These are phyloP conservation scores for Thaleichthys pacificus DNA, from an alignment of 2,797 vertebrate species.

Conservation along the genomic window DNA sequence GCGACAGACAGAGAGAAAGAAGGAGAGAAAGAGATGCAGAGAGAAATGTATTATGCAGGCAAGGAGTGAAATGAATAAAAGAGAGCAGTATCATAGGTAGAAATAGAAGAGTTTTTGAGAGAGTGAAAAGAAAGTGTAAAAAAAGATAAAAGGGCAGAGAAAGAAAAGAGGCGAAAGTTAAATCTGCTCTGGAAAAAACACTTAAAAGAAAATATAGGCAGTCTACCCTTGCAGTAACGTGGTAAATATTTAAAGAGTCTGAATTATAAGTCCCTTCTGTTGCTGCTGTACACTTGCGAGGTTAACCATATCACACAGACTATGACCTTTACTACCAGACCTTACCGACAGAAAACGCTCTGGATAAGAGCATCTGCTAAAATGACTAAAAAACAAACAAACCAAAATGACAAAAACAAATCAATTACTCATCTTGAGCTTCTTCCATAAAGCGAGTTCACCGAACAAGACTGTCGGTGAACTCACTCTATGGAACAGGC, in stretches of 20 bases:
- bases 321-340: not conserved
- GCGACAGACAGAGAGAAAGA: not conserved
- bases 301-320: conserved; percentile 9
- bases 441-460: too few species aligned
- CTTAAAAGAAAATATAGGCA: conserved; percentile 3
- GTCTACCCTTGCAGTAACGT: not conserved
- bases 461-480: too few species aligned
- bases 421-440: not conserved
- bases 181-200: not conserved
- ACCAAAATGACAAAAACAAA: conserved; percentile 2
- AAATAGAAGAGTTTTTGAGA: not conserved
- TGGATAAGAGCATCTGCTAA: too few species aligned
- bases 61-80: not conserved
- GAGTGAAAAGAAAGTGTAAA: not conserved
- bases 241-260: conserved; percentile 21
- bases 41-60: not conserved
- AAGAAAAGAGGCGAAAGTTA: not conserved
- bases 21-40: not conserved
- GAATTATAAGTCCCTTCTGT: not conserved
- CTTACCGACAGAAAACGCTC: too few species aligned
- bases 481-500: too few species aligned
- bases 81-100: conserved; percentile 3
- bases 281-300: conserved; percentile 5
- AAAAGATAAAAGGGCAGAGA: not conserved
- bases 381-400: too few species aligned